Percentiles rank a stretch among this genome's conserved stretches.
These are phyloP conservation scores for Gymnogyps californianus DNA, from an alignment of 2,113 vertebrate genomes.

Conservation along the genomic window DNA sequence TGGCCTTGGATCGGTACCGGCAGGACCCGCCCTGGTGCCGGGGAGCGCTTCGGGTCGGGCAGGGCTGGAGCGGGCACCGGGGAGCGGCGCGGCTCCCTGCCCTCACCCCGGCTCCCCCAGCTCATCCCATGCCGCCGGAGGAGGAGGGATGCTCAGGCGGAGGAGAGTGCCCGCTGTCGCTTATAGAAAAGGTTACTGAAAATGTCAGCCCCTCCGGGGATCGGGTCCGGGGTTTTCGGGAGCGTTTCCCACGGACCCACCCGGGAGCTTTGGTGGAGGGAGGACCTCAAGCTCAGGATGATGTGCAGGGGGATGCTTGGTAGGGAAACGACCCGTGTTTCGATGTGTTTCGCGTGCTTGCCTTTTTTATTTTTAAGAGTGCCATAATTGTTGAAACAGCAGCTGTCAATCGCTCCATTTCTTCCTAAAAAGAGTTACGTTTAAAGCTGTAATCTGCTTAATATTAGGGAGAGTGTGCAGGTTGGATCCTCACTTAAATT, in stretches of 20 bases:
- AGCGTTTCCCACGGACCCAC: neutral
- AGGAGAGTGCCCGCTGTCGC: neutral
- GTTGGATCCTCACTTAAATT: neutral
- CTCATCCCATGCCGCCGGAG: neutral
- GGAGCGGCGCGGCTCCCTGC: neutral
- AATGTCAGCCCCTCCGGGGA: neutral
- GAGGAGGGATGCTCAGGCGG: neutral
- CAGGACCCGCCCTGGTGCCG: neutral
- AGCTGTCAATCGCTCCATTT: rapidly evolving
- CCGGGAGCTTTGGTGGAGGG: neutral
- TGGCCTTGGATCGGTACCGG: neutral
- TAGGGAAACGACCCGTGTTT: neutral
- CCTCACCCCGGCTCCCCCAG: neutral
- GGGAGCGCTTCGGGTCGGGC: neutral
- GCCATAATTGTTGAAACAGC: neutral
- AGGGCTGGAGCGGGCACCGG: neutral
- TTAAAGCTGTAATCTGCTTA: neutral
- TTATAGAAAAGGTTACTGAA: neutral
- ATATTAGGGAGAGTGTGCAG: neutral
- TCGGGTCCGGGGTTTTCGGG: neutral
- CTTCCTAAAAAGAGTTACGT: neutral
- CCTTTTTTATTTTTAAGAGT: neutral
- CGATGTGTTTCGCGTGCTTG: neutral
- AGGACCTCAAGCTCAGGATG: neutral
- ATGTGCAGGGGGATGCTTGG: no score